Evolutionary conservation across 2,888 invertebrate species (phyloP).

Genomic region (Eupithecia tripunctaria): DNA sequence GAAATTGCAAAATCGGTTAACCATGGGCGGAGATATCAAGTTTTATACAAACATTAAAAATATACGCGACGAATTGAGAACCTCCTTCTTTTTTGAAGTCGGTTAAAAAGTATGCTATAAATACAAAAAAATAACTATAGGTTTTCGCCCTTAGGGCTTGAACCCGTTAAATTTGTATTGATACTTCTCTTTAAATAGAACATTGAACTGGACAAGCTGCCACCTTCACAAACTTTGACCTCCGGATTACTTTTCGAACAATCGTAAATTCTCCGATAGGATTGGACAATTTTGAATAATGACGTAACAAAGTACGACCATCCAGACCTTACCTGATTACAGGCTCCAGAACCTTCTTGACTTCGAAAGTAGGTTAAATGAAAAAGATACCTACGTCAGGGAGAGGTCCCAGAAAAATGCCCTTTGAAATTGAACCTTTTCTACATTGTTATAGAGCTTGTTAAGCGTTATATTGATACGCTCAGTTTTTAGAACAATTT

Average conservation of each 20-base stretch:
- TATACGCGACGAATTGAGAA: too few species aligned
- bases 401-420: not conserved
- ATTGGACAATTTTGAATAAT: constrained; percentile 55
- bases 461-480: not conserved
- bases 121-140: too few species aligned
- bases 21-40: too few species aligned
- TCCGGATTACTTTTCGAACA: constrained; percentile 63
- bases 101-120: too few species aligned
- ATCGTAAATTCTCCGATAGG: constrained; percentile 61
- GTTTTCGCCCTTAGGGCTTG: too few species aligned
- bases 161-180: too few species aligned
- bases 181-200: not conserved
- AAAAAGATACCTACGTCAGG: not conserved
- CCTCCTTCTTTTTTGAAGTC: too few species aligned
- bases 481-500: not conserved
- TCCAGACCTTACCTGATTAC: constrained; percentile 23
- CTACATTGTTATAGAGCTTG: not conserved
- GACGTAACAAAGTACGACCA: constrained; percentile 26
- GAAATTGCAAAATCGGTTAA: too few species aligned
- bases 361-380: constrained; percentile 1
- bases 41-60: too few species aligned
- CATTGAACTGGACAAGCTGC: constrained; percentile 18
- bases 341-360: constrained; percentile 11
- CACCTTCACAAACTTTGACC: constrained; percentile 31
- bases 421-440: not conserved